These are phyloP conservation scores for Gnathonemus echidnorhynchus DNA, from an alignment of 2,113 vertebrate species.

Conservation along the genomic window DNA sequence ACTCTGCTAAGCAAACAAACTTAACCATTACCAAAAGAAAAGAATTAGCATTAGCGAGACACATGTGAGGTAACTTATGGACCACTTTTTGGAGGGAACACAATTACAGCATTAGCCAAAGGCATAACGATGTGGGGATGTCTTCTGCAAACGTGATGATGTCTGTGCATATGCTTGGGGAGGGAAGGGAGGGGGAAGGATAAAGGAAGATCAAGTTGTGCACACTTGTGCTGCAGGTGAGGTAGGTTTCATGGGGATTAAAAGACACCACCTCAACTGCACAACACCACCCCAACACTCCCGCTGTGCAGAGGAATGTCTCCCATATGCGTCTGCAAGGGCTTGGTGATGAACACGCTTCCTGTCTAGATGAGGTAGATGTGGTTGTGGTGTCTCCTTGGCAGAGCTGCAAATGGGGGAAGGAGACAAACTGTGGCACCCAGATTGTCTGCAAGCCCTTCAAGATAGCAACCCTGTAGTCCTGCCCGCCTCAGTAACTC, in stretches of 20 bases:
- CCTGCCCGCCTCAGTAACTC: not conserved
- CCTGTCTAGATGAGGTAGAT: conserved; percentile 4
- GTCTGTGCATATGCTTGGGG: too few species aligned
- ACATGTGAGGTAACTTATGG: not conserved
- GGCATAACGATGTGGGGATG: not conserved
- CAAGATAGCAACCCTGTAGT: not conserved
- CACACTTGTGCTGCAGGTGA: not conserved
- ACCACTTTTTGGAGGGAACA: not conserved
- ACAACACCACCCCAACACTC: not conserved
- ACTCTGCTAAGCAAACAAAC: conserved; percentile 4
- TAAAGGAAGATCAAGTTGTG: not conserved
- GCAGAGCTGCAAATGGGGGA: not conserved
- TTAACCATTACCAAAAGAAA: conserved; percentile 5
- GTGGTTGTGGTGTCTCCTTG: not conserved
- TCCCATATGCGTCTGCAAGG: not conserved
- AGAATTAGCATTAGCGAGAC: not conserved
- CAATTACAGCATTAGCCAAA: not conserved
- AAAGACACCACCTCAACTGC: not conserved
- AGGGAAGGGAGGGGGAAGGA: not conserved
- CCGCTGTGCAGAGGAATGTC: not conserved
- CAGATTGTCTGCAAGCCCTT: not conserved
- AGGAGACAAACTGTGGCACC: not conserved
- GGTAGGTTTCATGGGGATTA: not conserved
- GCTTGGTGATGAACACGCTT: not conserved
- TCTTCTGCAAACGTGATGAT: not conserved